These are phyloP conservation scores for Lophotriccus pileatus DNA, from an alignment of 2,797 vertebrate genomes.

Conservation along the genomic window DNA sequence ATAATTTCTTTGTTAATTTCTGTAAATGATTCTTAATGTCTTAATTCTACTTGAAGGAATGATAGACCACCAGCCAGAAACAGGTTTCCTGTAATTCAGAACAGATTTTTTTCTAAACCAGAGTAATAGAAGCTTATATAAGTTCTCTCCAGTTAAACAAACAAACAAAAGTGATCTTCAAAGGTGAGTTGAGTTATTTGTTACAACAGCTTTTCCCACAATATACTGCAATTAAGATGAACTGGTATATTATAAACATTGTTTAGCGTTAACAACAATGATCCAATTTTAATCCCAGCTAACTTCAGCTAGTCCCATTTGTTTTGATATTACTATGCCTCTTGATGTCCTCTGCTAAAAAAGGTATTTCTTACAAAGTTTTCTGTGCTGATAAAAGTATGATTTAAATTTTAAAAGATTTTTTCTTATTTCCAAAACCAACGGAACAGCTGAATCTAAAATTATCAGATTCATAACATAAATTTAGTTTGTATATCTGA, in stretches of 20 bases:
- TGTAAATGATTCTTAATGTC: accelerated
- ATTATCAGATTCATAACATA: background rate
- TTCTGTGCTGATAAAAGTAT: background rate
- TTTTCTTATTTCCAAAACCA: background rate
- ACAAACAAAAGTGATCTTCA: background rate
- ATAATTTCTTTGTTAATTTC: background rate
- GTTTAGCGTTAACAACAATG: background rate
- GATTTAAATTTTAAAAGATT: background rate
- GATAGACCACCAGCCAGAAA: background rate
- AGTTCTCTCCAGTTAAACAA: background rate
- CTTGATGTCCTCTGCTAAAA: background rate
- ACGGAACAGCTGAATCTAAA: background rate
- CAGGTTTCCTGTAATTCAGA: background rate
- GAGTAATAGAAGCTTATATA: background rate
- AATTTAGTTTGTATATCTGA: background rate
- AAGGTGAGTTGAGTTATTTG: background rate
- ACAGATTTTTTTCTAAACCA: background rate
- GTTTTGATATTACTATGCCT: background rate
- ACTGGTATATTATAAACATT: background rate
- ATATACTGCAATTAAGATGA: background rate
- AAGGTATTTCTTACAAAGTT: background rate
- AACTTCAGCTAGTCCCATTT: background rate
- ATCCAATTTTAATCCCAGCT: background rate
- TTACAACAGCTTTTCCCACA: background rate
- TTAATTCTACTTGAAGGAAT: background rate